Evolutionary conservation across 2,797 vertebrate species (phyloP).

Genomic region (Hybognathus amarus): DNA sequence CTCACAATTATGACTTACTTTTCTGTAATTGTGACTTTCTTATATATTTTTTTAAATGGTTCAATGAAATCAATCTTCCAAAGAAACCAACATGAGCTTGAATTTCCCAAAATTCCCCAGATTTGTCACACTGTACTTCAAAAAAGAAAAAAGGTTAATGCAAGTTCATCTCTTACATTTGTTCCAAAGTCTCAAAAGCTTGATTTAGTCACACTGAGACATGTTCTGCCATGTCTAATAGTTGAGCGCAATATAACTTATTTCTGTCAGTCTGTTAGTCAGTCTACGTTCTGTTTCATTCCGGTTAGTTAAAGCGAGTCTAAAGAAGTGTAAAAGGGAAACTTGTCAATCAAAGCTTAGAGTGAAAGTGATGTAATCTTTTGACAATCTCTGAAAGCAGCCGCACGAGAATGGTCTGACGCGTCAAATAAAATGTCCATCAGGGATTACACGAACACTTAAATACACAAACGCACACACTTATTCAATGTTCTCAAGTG

Average conservation of each 20-base stretch:
- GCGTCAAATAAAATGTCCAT: constrained; percentile 79
- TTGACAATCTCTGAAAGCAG: constrained; percentile 73
- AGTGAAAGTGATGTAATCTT: constrained; percentile 28
- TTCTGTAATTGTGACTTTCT: no score
- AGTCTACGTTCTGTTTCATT: not conserved
- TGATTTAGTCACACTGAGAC: no score
- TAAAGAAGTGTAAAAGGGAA: constrained; percentile 6
- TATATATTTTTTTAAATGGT: not conserved
- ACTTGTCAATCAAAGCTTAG: constrained; percentile 32
- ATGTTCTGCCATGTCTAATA: no score
- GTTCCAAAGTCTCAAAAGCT: not conserved
- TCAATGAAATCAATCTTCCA: not conserved
- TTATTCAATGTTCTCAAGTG: constrained; percentile 75
- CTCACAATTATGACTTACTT: not conserved
- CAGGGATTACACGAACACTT: constrained; percentile 70
- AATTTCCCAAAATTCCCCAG: not conserved
- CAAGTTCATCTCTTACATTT: not conserved
- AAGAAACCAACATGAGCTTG: not conserved
- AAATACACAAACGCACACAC: constrained; percentile 69
- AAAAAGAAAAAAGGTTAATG: not conserved
- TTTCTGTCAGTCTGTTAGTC: not conserved
- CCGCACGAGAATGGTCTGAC: constrained; percentile 71
- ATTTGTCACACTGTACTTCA: not conserved
- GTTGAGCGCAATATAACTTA: not conserved
- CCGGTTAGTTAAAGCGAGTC: constrained; percentile 18